Evolutionary conservation across 2,888 invertebrate species (phyloP).

Genomic region (Pyrochroa serraticornis): DNA sequence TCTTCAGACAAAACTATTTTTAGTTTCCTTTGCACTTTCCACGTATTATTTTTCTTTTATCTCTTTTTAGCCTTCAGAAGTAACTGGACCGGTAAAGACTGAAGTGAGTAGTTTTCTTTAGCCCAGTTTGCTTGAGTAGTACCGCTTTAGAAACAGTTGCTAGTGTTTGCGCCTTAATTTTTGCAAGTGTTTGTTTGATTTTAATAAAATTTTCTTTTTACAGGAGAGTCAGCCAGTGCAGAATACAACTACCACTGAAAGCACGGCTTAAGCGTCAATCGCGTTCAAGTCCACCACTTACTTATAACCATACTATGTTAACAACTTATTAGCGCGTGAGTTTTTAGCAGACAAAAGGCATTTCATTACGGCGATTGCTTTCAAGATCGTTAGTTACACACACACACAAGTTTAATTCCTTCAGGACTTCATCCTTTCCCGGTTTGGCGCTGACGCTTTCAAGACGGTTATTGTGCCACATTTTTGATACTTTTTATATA

Average conservation of each 20-base stretch:
- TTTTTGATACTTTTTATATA: constrained; percentile 57
- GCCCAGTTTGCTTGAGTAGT: constrained; percentile 6
- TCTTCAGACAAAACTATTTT: not conserved
- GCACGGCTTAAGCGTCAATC: constrained; percentile 62
- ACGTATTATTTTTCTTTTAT: constrained; percentile 34
- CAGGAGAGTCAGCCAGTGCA: constrained; percentile 66
- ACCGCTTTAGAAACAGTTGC: not conserved
- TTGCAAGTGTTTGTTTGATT: constrained; percentile 9
- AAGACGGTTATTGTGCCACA: constrained; percentile 41
- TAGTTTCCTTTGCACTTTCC: constrained; percentile 30
- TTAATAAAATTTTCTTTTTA: constrained; percentile 41
- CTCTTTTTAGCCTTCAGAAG: constrained; percentile 54
- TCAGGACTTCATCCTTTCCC: constrained; percentile 27
- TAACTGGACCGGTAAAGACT: constrained; percentile 53
- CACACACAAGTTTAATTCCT: constrained; percentile 25
- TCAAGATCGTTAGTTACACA: constrained; percentile 13
- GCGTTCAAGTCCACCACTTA: constrained; percentile 49
- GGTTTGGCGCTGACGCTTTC: constrained; percentile 45
- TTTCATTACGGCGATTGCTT: constrained; percentile 49
- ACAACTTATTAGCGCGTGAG: constrained; percentile 59
- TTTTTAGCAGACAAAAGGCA: constrained; percentile 59
- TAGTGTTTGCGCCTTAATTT: constrained; percentile 7
- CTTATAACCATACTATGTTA: constrained; percentile 54
- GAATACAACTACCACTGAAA: constrained; percentile 66
- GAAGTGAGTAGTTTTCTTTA: constrained; percentile 52